Evolutionary conservation across 2,113 vertebrate genomes (phyloP).

Genomic region (Todiramphus chloris): DNA sequence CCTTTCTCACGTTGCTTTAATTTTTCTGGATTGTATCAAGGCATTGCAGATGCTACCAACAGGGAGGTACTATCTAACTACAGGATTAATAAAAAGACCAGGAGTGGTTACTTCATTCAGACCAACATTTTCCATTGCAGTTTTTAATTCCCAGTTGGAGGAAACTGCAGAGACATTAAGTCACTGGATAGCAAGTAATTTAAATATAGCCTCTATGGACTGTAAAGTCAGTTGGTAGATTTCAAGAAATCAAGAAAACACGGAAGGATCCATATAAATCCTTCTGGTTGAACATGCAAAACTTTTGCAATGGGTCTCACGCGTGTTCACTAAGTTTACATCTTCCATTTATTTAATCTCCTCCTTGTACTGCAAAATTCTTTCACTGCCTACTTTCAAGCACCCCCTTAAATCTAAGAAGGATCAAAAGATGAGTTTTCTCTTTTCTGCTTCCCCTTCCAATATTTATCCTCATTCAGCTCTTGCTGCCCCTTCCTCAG

Average conservation of each 20-base stretch:
- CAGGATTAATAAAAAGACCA: background rate
- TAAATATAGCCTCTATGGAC: background rate
- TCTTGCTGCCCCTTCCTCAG: background rate
- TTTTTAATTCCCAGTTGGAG: background rate
- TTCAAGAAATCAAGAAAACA: background rate
- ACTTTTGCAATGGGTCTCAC: background rate
- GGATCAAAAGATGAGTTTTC: background rate
- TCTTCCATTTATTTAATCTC: background rate
- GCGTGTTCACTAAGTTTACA: background rate
- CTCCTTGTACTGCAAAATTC: background rate
- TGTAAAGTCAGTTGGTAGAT: background rate
- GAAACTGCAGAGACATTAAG: background rate
- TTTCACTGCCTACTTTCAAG: background rate
- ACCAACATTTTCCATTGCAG: background rate
- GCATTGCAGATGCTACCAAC: background rate
- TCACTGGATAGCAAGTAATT: background rate
- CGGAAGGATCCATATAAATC: background rate
- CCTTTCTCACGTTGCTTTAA: slow-evolving; percentile 22
- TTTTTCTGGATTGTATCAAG: slow-evolving; percentile 8
- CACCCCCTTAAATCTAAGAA: background rate
- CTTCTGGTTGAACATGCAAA: background rate
- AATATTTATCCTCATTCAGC: background rate
- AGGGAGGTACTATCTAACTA: background rate
- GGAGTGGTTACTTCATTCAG: background rate
- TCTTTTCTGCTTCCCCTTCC: background rate